Conservation (phyloP, 2,113 vertebrate genomes). For the Elephantulus edwardii region DNA sequence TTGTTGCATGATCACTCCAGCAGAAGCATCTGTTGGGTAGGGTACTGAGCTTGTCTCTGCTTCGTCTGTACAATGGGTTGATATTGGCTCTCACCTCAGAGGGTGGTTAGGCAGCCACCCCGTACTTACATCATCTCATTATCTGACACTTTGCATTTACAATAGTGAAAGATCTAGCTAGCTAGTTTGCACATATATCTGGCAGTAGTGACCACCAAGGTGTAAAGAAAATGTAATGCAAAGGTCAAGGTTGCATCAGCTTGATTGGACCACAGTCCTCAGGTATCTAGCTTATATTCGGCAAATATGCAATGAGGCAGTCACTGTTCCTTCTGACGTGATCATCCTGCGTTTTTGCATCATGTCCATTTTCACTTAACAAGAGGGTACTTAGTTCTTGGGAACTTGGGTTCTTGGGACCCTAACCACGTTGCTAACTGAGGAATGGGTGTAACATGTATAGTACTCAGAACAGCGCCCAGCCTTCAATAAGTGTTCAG, state of each 20-base stretch:
- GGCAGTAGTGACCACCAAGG: background rate
- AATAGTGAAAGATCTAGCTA: background rate
- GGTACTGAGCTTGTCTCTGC: background rate
- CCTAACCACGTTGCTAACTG: background rate
- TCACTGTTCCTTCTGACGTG: background rate
- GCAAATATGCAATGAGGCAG: background rate
- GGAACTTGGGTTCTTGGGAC: background rate
- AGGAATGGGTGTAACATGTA: background rate
- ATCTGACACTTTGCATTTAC: background rate
- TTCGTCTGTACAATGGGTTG: background rate
- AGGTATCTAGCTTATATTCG: background rate
- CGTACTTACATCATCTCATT: background rate
- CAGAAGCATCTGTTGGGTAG: background rate
- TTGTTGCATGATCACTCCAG: background rate
- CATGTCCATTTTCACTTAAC: background rate
- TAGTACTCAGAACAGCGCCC: background rate
- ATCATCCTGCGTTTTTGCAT: background rate
- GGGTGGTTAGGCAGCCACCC: background rate
- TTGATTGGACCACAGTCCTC: background rate
- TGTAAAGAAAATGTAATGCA: background rate
- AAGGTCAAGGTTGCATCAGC: background rate
- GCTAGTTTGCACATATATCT: too few relatives aligned
- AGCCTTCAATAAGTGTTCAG: fast-evolving
- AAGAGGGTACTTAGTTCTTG: too few relatives aligned
- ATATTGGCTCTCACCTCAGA: background rate